Conservation (phyloP, 1,140 invertebrate genomes). For the Psilanteris sp. region DNA sequence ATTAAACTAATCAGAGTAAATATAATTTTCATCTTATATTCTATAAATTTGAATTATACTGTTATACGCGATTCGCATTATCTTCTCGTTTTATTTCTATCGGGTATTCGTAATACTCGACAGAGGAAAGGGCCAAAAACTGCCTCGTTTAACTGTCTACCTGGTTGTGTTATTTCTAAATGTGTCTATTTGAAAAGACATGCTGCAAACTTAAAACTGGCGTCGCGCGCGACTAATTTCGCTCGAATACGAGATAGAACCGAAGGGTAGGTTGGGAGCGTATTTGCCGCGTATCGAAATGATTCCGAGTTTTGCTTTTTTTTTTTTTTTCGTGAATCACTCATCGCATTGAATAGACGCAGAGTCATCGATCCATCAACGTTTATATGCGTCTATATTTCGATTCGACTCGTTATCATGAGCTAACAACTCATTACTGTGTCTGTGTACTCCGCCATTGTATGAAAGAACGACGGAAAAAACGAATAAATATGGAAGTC, state of each 20-base stretch:
- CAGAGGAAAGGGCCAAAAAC: conserved; percentile 19
- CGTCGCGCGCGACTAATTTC: conserved; percentile 55
- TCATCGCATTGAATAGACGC: conserved; percentile 60
- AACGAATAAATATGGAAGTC: conserved; percentile 31
- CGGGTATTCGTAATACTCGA: too few species aligned
- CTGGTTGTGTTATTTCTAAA: conserved; percentile 48
- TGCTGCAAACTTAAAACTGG: conserved; percentile 47
- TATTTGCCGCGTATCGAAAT: conserved; percentile 61
- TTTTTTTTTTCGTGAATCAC: conserved; percentile 65
- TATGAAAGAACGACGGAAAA: conserved; percentile 34
- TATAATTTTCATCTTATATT: too few species aligned
- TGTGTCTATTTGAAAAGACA: conserved; percentile 58
- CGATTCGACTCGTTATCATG: conserved; percentile 58
- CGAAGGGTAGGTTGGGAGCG: conserved; percentile 15
- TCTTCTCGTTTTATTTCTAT: too few species aligned
- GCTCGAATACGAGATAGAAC: conserved; percentile 37
- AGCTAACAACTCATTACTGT: conserved; percentile 56
- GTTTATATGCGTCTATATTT: conserved; percentile 55
- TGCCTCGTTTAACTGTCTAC: conserved; percentile 8
- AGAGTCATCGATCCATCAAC: conserved; percentile 63
- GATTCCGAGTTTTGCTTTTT: conserved; percentile 61
- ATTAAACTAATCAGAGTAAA: too few species aligned
- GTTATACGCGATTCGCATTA: too few species aligned
- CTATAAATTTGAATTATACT: too few species aligned
- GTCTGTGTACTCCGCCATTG: conserved; percentile 40